Base-by-base conservation (phyloP, 1,140 invertebrate genomes). In the roundworm (Caenorhabditis elegans) region DNA sequence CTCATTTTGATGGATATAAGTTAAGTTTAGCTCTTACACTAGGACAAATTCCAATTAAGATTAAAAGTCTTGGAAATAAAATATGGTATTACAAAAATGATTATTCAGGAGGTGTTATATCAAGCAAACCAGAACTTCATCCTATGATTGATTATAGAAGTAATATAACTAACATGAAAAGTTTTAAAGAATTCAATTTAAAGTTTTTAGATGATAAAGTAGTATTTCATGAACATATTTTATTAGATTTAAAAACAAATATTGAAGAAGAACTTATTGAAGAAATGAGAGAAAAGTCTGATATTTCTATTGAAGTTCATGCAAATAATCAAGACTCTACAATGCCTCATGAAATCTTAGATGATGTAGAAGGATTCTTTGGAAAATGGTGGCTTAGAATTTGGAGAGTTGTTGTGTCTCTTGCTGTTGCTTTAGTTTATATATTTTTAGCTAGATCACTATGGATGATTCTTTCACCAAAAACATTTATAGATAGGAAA, bases 361-460 rank as follows among this genome's bases (percentile, higher is more conserved):
- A 51, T 24, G 83, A 85, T 43, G 80, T 84, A 5, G 82, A 85
- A 43, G 80, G 51, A 28, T 85, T 85, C 36, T 84, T 84, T 48
- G 82, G 80, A 76, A 46, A 78, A 19, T 84, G 79, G 83, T 85
- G 51, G 46, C 39, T 84, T 11, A 85, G 81, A 78, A 46, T 86
- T 78, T 84, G 83, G 83, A 84, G 83, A 78, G 85, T 84, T 78
- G 86, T 78, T 84, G 83, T 80, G 43, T 85, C 83, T 28, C 13
- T 85, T 78, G 83, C 39, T 1, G 83, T 85, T n/a, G 85, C 83
- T 79, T 24, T 84, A 43, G 46, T 84, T 39, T 84, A 85, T 31
- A 47, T 84, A 51, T 82, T 84, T 51, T 47, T 84, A 36, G 82
- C 2, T 4, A 77, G 75, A 84, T 76, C 83, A 2, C 5, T 84